Evolutionary conservation across 2,113 vertebrate genomes (phyloP).

Genomic region (Triplophysa rosa): DNA sequence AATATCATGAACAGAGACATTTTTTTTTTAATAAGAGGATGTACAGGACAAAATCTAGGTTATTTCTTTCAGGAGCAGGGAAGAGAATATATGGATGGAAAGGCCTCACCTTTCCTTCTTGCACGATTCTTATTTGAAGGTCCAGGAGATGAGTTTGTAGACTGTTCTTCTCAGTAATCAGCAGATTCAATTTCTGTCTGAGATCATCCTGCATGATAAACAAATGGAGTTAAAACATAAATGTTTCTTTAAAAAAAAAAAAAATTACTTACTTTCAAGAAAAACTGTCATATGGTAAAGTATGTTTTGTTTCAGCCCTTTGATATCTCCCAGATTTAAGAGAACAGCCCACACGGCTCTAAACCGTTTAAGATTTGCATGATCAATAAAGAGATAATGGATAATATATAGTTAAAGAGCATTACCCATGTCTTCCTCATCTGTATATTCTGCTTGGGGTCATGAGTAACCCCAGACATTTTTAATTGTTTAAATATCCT

Average conservation of each 20-base stretch:
- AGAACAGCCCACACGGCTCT: too few species aligned
- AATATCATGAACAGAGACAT: neutral
- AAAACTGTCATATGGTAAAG: too few species aligned
- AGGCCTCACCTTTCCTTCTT: conserved; percentile 83
- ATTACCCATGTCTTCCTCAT: neutral
- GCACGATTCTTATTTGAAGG: conserved; percentile 74
- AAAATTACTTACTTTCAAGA: too few species aligned
- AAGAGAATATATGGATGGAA: neutral
- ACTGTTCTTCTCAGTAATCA: conserved; percentile 76
- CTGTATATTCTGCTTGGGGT: neutral
- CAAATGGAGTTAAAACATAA: neutral
- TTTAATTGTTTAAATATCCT: conserved; percentile 1
- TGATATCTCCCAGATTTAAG: too few species aligned
- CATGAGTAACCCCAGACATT: neutral
- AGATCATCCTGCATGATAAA: conserved; percentile 73
- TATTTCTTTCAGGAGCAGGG: too few species aligned
- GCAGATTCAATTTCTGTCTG: conserved; percentile 75
- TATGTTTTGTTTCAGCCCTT: too few species aligned
- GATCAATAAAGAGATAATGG: neutral
- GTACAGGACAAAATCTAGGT: too few species aligned
- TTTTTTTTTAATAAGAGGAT: neutral
- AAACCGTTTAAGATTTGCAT: too few species aligned
- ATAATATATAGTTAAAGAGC: neutral
- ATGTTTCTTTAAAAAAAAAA: too few species aligned
- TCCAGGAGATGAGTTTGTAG: conserved; percentile 82